Evolutionary conservation across 1,140 invertebrate genomes (phyloP), one percentile per base, ranked within the genome.

Genomic region (Drosophila biarmipes): DNA sequence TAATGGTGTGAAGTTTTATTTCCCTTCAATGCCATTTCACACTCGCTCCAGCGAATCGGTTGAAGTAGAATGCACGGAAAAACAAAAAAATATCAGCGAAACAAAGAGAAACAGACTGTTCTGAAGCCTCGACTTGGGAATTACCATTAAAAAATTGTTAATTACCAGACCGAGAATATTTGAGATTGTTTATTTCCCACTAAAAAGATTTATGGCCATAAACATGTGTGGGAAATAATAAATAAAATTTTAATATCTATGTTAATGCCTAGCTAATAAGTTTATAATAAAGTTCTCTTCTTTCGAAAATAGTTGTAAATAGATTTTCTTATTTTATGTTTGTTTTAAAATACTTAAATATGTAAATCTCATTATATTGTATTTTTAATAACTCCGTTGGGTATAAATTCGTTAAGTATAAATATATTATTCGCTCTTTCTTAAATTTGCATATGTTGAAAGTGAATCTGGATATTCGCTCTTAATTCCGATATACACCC

Each of bases 1-100:
- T 40, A 79, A 79, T 87, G 73, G 84, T 84, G 84, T 87, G 76
- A 87, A 87, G 84, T 87, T 87, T 89, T 75, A 87, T 79, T 89
- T 87, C 72, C 54, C 84, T 77, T 89, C 66, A 81, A 52, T 87
- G 59, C 63, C 52, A 53, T 52, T 38, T 58, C 6, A 43, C 24
- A 35, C 12, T 67, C 71, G 49, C 61, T 63, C 42, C 63, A 46
- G 27, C 43, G 51, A 64, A 81, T 74, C 35, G 61, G 54, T 63
- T 57, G 14, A 74, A 68, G 46, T 46, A 64, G 56, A 63, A 45
- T 21, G 38, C 21, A 74, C 34, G 75, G 54, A 48, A 31, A 64
- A 79, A 56, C 31, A 61, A 66, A 17, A 78, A 54, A 48, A 35
- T 61, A 24, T 24, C 35, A 57, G 38, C 15, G 12, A 58, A 49